phyloP scores from a whole-genome alignment of 30 jellyfish, hydroid and myxozoan species.

The Turritopsis dohrnii region DNA sequence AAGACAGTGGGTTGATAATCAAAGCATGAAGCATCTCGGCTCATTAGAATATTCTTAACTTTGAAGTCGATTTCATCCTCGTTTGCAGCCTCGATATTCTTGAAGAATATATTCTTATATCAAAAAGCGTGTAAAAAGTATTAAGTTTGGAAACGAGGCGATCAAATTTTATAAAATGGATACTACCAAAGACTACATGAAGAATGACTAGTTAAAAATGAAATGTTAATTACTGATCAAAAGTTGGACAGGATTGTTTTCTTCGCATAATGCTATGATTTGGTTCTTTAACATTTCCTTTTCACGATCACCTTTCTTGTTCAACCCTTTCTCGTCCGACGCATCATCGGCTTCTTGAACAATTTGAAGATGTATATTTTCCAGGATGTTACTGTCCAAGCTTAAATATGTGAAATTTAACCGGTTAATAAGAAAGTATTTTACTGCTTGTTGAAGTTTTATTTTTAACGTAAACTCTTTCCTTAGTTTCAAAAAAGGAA shows the following conservation, averaged over 20 bases:
- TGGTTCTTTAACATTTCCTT: not conserved
- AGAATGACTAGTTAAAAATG: not conserved
- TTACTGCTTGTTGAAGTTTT: too few relatives aligned
- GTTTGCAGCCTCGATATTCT: too few relatives aligned
- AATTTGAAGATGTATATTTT: not conserved
- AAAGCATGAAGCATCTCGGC: too few relatives aligned
- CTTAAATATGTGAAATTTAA: not conserved
- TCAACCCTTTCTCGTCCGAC: not conserved
- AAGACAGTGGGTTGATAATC: too few relatives aligned
- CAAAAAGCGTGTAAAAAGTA: too few relatives aligned
- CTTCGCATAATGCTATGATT: not conserved
- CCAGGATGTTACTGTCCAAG: not conserved
- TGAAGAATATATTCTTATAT: too few relatives aligned
- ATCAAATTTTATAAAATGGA: too few relatives aligned
- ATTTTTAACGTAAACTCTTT: too few relatives aligned
- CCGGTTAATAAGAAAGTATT: too few relatives aligned
- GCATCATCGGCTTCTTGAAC: not conserved
- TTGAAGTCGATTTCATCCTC: too few relatives aligned
- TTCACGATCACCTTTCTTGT: not conserved
- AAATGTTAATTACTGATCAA: not conserved
- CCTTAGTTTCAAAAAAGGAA: not conserved
- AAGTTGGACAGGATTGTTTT: not conserved
- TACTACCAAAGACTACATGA: not conserved
- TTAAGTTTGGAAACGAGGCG: too few relatives aligned
- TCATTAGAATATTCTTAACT: too few relatives aligned